Conservation (phyloP, 30 jellyfish, hydroid and myxozoan genomes). For the Hydra vulgaris region DNA sequence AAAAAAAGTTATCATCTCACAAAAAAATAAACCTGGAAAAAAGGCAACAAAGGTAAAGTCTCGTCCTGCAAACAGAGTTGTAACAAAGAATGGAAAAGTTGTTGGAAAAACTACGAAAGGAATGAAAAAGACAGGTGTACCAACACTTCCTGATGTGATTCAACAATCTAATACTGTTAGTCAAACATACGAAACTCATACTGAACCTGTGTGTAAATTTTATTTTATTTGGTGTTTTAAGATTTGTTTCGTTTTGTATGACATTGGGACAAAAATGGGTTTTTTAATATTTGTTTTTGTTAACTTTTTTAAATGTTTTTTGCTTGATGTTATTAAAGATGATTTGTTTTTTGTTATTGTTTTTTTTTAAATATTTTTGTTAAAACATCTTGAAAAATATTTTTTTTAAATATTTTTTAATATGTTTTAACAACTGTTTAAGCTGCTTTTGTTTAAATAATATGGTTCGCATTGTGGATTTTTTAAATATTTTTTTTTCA, state of each 20-base stretch:
- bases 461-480: too few species aligned
- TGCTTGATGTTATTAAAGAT: too few species aligned
- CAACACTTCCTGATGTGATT: constrained; percentile 1
- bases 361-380: too few species aligned
- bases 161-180: background rate
- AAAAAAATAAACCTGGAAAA: constrained; percentile 3
- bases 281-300: background rate
- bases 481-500: background rate
- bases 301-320: background rate
- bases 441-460: too few species aligned
- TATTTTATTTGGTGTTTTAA: too few species aligned
- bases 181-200: background rate
- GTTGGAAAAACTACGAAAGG: constrained; percentile 36
- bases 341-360: too few species aligned
- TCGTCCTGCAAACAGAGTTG: constrained; percentile 14
- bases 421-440: too few species aligned
- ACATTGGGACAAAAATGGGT: too few species aligned
- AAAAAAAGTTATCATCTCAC: background rate
- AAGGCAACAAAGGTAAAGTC: background rate
- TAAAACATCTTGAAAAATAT: too few species aligned
- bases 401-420: too few species aligned
- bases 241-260: too few species aligned
- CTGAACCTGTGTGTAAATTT: background rate
- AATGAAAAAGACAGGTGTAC: constrained; percentile 20
- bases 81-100: constrained; percentile 26